Evolutionary conservation across 2,797 vertebrate species (phyloP).

Genomic region (Periparus ater): DNA sequence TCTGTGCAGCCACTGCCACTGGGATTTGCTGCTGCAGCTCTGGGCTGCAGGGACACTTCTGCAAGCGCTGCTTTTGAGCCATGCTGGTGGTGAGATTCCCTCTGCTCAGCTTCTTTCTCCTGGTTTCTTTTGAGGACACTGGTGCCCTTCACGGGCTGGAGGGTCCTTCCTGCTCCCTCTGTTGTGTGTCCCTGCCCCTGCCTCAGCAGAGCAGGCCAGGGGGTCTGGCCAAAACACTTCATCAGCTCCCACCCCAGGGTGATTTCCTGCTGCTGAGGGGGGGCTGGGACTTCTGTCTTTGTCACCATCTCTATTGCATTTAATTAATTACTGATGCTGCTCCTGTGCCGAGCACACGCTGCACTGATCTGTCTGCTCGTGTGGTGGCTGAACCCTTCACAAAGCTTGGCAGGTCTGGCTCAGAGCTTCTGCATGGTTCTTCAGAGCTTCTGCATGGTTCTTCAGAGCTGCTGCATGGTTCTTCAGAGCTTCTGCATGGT

Average conservation of each 20-base stretch:
- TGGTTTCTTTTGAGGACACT: neutral
- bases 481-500: too few relatives aligned
- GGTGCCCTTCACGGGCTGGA: neutral
- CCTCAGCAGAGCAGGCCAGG: too few relatives aligned
- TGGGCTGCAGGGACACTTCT: fast-evolving
- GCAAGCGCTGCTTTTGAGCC: neutral
- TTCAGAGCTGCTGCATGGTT: too few relatives aligned
- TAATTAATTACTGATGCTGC: neutral
- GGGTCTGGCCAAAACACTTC: neutral
- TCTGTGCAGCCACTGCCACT: neutral
- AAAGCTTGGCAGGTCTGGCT: neutral
- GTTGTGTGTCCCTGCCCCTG: fast-evolving
- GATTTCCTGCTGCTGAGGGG: neutral
- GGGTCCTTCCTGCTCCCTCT: neutral
- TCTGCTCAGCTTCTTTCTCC: neutral
- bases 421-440: too few relatives aligned
- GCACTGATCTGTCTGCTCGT: fast-evolving
- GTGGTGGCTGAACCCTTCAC: fast-evolving
- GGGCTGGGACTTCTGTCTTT: neutral
- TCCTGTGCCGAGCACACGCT: neutral
- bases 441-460: too few relatives aligned
- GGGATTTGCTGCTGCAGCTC: neutral
- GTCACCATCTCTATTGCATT: neutral
- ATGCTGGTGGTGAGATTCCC: neutral
- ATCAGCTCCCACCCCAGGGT: too few relatives aligned